Conservation (phyloP, 2,797 vertebrate species). For the Halcyon leucocephala region DNA sequence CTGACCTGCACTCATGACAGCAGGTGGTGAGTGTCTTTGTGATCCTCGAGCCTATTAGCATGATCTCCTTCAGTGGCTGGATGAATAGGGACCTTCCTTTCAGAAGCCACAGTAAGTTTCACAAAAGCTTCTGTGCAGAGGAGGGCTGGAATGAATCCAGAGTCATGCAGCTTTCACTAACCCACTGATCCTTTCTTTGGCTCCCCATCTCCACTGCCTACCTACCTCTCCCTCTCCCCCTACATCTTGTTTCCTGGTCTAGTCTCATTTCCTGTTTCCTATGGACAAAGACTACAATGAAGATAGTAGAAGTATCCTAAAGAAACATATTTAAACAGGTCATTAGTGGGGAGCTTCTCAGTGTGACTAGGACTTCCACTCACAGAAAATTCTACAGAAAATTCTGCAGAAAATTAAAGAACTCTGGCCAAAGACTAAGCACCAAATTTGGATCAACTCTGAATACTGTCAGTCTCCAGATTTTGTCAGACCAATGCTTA, state of each 20-base stretch:
- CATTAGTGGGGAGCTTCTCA: neutral
- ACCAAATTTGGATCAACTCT: neutral
- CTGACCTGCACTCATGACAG: constrained; percentile 22
- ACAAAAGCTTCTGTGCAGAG: constrained; percentile 43
- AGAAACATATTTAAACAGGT: neutral
- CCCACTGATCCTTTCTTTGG: constrained; percentile 24
- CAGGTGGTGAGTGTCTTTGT: constrained; percentile 55
- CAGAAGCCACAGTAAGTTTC: constrained; percentile 22
- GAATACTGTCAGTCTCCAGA: neutral
- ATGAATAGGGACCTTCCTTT: constrained; percentile 61
- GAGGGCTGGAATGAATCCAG: constrained; percentile 56
- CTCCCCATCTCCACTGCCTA: neutral
- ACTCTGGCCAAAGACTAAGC: neutral
- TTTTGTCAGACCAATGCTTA: neutral
- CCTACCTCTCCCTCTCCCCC: neutral
- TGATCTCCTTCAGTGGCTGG: constrained; percentile 8
- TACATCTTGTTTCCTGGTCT: neutral
- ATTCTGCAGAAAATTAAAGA: neutral
- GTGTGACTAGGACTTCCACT: neutral
- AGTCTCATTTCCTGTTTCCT: neutral
- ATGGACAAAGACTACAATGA: neutral
- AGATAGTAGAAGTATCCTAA: neutral
- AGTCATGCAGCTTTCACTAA: constrained; percentile 36
- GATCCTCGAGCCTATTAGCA: constrained; percentile 53
- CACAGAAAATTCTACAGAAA: neutral